phyloP scores from a whole-genome alignment of 1,140 invertebrate genomes.

The Cyrtorhinus lividipennis region DNA sequence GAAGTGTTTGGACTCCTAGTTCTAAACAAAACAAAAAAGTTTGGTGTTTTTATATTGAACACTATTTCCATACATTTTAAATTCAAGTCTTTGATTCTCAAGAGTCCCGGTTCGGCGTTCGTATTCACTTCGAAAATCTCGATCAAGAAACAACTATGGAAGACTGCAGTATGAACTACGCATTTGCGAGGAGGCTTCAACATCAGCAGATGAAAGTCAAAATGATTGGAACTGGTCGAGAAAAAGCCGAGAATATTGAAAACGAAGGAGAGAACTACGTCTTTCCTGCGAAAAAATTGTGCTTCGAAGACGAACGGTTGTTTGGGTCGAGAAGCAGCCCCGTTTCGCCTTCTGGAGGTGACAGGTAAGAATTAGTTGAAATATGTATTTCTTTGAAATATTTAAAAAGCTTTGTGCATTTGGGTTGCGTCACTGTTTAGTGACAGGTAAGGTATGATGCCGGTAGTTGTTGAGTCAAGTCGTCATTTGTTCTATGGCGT shows the following conservation, averaged over 20 bases:
- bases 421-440: too few relatives aligned
- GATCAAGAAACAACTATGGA: neutral
- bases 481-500: too few relatives aligned
- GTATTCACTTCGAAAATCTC: neutral
- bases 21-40: too few relatives aligned
- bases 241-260: neutral
- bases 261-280: neutral
- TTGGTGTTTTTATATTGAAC: too few relatives aligned
- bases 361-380: neutral
- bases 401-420: too few relatives aligned
- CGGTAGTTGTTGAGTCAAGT: too few relatives aligned
- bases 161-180: constrained; percentile 1
- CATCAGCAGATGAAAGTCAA: constrained; percentile 5
- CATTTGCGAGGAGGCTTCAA: neutral
- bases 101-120: too few relatives aligned
- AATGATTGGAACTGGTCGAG: neutral
- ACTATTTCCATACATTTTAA: too few relatives aligned
- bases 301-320: neutral
- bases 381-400: neutral
- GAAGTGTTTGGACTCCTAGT: too few relatives aligned
- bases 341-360: neutral
- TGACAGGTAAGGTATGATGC: too few relatives aligned
- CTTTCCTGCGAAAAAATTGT: neutral
- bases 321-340: neutral
- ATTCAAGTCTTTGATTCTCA: too few relatives aligned